phyloP scores from a whole-genome alignment of 2,113 vertebrate species.

The Sterna hirundo region DNA sequence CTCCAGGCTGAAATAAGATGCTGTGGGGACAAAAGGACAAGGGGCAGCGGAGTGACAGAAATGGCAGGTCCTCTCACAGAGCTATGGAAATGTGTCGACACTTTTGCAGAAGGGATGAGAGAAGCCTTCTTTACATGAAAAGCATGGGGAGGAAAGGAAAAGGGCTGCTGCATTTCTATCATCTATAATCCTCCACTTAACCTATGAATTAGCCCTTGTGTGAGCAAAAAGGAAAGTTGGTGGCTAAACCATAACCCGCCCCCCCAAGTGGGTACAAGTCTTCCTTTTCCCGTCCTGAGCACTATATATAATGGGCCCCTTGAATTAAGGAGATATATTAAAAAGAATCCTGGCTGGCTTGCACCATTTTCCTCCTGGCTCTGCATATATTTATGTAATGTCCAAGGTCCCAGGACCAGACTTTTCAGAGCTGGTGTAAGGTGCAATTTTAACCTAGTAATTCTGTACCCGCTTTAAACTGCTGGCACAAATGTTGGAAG shows the following conservation, averaged over 20 bases:
- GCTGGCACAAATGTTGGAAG: constrained; percentile 22
- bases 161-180: constrained; percentile 61
- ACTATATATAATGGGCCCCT: constrained; percentile 43
- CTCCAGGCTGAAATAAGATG: constrained; percentile 45
- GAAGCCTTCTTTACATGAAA: constrained; percentile 61
- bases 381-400: constrained; percentile 26
- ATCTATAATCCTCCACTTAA: constrained; percentile 68
- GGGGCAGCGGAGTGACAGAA: constrained; percentile 46
- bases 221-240: constrained; percentile 63
- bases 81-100: constrained; percentile 56
- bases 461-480: constrained; percentile 1
- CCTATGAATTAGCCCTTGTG: constrained; percentile 67
- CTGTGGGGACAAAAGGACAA: constrained; percentile 52
- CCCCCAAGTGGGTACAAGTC: constrained; percentile 47
- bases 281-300: constrained; percentile 49
- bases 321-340: constrained; percentile 55
- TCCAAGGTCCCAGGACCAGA: not conserved
- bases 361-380: constrained; percentile 48
- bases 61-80: constrained; percentile 56
- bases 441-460: constrained; percentile 50
- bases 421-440: constrained; percentile 45
- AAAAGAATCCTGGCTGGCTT: constrained; percentile 52
- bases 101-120: constrained; percentile 57
- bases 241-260: constrained; percentile 47
- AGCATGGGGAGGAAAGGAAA: constrained; percentile 50